Base-by-base conservation (phyloP, 2,888 invertebrate species). In the Hypsopygia costalis region DNA sequence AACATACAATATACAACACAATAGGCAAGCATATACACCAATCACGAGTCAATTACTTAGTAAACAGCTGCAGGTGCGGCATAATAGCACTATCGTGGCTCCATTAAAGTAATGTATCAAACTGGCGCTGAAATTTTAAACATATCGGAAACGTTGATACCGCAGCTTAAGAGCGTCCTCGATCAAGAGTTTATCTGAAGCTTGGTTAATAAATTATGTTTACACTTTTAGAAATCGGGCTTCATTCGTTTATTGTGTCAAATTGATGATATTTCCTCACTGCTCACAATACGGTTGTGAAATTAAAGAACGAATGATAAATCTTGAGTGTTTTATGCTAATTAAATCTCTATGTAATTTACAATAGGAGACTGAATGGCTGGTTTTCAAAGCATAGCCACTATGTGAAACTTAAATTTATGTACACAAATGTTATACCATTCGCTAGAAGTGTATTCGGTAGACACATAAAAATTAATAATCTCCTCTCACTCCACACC, bases 71-170 rank as follows among this genome's bases (percentile, higher is more conserved):
- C 65, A 70, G 65, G 64, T 74, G 69, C 54, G 55, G 56, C 48
- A 52, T 59, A 52, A 51, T 45, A 52, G 42, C 60, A 58, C 58
- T 55, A 67, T 66, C 62, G 49, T 41, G 52, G 49, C 72, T 31
- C 39, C 78, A 80, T 81, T 79, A 80, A 72, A 76, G 74, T 74
- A 76, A 74, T 74, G 77, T 62, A 66, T 55, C 67, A 71, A 71
- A 75, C 74, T 62, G 62, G 61, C 68, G 65, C 58, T 62, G 55
- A 60, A 56, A 65, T 69, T 70, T 62, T 53, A 65, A 62, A 55
- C 71, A 69, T 70, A 74, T 69, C 64, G 61, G 60, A 56, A 66
- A 56, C 34, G 16, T 16, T 16, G 65, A 69, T 63, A 60, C 54
- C 43, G 44, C 16, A 2, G 53, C 50, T 47, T 67, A 58, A 69